Evolutionary conservation across 2,888 invertebrate species (phyloP).

Genomic region (Toxonevra muliebris): DNA sequence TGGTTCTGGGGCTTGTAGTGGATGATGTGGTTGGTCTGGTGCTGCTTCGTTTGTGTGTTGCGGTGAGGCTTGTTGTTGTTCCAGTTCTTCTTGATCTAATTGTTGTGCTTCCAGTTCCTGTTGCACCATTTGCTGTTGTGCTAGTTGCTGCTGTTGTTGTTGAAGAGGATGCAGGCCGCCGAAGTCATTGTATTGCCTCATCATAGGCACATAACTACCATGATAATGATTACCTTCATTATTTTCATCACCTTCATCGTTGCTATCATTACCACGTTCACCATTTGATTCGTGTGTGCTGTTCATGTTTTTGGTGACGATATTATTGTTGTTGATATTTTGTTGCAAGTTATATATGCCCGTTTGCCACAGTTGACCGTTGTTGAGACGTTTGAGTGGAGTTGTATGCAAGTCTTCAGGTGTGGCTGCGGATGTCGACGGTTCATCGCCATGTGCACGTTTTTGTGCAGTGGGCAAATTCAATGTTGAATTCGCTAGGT

Average conservation of each 20-base stretch:
- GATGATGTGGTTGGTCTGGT: too few relatives aligned
- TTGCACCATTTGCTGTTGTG: too few relatives aligned
- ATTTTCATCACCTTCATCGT: slow-evolving; percentile 41
- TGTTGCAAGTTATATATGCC: slow-evolving; percentile 48
- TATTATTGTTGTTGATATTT: slow-evolving; percentile 41
- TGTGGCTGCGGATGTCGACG: slow-evolving; percentile 69
- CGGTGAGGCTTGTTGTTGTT: too few relatives aligned
- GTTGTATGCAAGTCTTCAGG: slow-evolving; percentile 62
- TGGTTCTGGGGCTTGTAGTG: too few relatives aligned
- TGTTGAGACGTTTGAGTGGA: slow-evolving; percentile 31
- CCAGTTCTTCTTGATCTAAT: too few relatives aligned
- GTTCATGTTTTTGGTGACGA: slow-evolving; percentile 31
- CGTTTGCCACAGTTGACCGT: slow-evolving; percentile 46
- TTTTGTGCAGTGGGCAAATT: slow-evolving; percentile 66
- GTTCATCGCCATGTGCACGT: slow-evolving; percentile 68
- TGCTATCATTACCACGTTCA: neutral
- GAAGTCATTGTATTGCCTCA: too few relatives aligned
- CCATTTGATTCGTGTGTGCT: slow-evolving; percentile 46
- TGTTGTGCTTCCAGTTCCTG: too few relatives aligned
- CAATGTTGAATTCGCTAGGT: slow-evolving; percentile 75
- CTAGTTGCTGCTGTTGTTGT: too few relatives aligned
- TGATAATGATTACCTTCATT: slow-evolving; percentile 31
- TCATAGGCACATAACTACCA: too few relatives aligned
- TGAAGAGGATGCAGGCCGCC: too few relatives aligned
- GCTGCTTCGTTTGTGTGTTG: too few relatives aligned